A percentile compares a stretch with the other conserved stretches of the same genome.
Evolutionary conservation across 2,797 vertebrate species (phyloP).

Genomic region (Sebastes reedi): DNA sequence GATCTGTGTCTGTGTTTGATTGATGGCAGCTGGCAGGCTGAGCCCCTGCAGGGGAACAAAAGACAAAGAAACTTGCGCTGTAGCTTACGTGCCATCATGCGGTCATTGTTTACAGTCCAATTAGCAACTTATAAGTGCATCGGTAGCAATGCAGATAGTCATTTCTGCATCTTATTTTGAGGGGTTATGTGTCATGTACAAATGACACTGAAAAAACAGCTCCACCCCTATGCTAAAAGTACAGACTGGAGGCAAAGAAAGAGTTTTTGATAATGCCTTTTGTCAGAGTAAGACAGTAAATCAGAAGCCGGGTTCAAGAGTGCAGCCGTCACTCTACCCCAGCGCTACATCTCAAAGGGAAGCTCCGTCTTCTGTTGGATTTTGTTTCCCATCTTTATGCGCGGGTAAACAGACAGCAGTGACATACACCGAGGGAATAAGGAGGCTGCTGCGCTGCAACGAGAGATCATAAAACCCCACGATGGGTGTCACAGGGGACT

Average conservation of each 20-base stretch:
- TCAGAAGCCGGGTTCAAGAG: slow-evolving; percentile 41
- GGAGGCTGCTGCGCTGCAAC: slow-evolving; percentile 15
- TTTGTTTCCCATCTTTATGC: slow-evolving; percentile 5
- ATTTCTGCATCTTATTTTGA: background rate
- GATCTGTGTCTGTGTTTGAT: no score
- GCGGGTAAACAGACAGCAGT: slow-evolving; percentile 48
- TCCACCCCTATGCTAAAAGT: background rate
- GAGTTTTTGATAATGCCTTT: background rate
- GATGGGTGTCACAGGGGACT: slow-evolving; percentile 27
- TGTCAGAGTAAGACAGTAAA: background rate
- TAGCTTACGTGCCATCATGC: no score
- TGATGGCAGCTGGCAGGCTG: no score
- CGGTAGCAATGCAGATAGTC: background rate
- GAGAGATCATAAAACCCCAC: slow-evolving; percentile 28
- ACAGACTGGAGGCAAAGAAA: background rate
- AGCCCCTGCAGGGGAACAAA: background rate
- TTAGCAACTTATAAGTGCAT: background rate
- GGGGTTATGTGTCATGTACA: background rate
- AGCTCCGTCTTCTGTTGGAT: background rate
- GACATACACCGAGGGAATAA: slow-evolving; percentile 22
- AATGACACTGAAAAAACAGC: no score
- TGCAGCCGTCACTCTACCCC: slow-evolving; percentile 24
- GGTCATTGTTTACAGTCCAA: no score
- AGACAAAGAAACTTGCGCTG: background rate
- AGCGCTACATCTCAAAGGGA: background rate